Evolutionary conservation across 1,140 invertebrate genomes (phyloP).

Genomic region (Pseudomyrmex cubaensis): DNA sequence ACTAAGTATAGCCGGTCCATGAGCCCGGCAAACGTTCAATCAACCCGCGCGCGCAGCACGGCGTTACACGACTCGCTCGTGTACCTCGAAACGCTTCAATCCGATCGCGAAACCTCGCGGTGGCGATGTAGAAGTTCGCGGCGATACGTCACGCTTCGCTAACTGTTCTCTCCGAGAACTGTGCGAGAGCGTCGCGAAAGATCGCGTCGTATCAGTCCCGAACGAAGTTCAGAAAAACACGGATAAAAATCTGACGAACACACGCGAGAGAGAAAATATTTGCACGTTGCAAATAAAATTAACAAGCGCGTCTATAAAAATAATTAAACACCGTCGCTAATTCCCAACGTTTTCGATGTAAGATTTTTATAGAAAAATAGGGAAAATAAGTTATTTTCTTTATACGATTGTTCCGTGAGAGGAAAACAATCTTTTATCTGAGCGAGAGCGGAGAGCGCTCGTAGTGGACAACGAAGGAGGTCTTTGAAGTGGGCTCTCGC

Average conservation of each 20-base stretch:
- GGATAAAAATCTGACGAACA: neutral
- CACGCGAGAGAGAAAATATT: neutral
- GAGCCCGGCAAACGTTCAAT: conserved; percentile 71
- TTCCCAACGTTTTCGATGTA: neutral
- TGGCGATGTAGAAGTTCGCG: conserved; percentile 47
- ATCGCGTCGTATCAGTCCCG: conserved; percentile 12
- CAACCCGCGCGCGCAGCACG: conserved; percentile 61
- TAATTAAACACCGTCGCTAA: neutral
- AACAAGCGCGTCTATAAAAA: no score
- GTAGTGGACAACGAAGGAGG: neutral
- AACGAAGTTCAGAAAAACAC: neutral
- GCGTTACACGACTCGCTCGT: conserved; percentile 63
- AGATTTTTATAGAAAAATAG: neutral
- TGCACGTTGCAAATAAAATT: neutral
- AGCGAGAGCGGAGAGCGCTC: neutral
- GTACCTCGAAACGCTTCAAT: conserved; percentile 76
- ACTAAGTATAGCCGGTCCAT: conserved; percentile 68
- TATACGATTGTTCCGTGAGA: neutral
- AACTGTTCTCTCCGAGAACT: conserved; percentile 16
- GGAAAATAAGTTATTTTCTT: neutral
- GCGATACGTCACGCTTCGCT: conserved; percentile 50
- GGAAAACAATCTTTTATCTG: conserved; percentile 4
- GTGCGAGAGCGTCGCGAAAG: conserved; percentile 28
- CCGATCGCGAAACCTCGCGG: conserved; percentile 70
- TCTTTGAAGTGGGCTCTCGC: neutral